Evolutionary conservation across 2,888 invertebrate species (phyloP).

Genomic region (Caenorhabditis zanzibari): DNA sequence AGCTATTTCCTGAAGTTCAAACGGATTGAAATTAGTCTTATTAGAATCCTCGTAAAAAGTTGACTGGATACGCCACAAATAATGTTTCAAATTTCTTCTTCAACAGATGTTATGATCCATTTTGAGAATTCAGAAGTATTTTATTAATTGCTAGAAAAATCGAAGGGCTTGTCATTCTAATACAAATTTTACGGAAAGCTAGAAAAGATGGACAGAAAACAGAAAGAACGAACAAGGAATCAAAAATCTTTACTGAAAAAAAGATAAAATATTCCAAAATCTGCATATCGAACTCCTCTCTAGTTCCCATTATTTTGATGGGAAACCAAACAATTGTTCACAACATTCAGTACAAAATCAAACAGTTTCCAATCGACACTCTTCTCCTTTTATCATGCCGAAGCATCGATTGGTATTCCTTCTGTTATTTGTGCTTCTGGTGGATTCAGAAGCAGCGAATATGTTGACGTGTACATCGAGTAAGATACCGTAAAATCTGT

Average conservation of each 20-base stretch:
- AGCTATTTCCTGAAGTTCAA: no score
- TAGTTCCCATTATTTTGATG: slow-evolving; percentile 42
- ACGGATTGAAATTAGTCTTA: no score
- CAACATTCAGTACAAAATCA: neutral
- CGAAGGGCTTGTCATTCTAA: no score
- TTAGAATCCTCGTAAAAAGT: no score
- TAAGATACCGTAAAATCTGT: slow-evolving; percentile 8
- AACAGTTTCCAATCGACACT: neutral
- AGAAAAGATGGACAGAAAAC: neutral
- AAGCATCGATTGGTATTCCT: slow-evolving; percentile 36
- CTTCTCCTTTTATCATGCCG: slow-evolving; percentile 19
- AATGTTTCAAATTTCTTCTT: no score
- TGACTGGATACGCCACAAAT: no score
- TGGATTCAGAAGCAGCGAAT: neutral
- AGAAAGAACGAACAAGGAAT: neutral
- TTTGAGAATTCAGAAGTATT: no score
- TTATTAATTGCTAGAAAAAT: no score
- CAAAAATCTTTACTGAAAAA: neutral
- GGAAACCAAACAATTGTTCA: slow-evolving; percentile 26
- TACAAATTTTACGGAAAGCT: no score
- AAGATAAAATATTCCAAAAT: neutral
- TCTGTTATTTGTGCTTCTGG: slow-evolving; percentile 17
- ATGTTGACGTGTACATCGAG: slow-evolving; percentile 42
- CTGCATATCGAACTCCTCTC: neutral
- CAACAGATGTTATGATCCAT: no score